Evolutionary conservation across 2,113 vertebrate genomes (phyloP).

Genomic region (Rhabdomys dilectus): DNA sequence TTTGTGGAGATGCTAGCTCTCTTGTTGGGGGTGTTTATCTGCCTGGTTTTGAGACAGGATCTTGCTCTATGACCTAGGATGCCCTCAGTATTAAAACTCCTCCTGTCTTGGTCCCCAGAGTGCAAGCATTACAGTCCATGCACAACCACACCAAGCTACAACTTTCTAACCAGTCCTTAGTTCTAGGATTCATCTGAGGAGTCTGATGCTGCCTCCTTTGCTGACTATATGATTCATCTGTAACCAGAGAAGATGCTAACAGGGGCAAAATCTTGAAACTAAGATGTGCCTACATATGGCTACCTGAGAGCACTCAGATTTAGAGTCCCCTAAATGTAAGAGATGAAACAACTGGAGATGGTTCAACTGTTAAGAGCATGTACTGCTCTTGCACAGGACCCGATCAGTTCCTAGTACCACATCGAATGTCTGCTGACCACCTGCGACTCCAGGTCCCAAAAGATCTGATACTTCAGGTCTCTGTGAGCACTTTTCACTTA

Average conservation of each 20-base stretch:
- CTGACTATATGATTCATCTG: neutral
- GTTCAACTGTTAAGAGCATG: neutral
- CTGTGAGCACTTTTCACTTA: neutral
- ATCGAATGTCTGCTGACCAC: neutral
- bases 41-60: neutral
- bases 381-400: neutral
- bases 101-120: neutral
- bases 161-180: neutral
- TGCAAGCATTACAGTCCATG: neutral
- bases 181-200: conserved; percentile 9
- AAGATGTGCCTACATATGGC: neutral
- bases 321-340: neutral
- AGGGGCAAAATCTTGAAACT: neutral
- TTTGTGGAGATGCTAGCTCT: neutral
- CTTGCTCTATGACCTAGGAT: neutral
- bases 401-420: too few species aligned
- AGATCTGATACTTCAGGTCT: neutral
- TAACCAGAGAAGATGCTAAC: neutral
- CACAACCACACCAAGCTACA: neutral
- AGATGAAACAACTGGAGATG: neutral
- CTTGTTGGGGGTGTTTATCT: neutral
- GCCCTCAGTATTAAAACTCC: neutral
- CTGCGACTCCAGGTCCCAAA: neutral
- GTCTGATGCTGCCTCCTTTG: neutral
- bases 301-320: neutral